These are phyloP conservation scores for Epizoanthus rinbou DNA, from an alignment of 92 coral and sea anemone species.

Conservation along the genomic window DNA sequence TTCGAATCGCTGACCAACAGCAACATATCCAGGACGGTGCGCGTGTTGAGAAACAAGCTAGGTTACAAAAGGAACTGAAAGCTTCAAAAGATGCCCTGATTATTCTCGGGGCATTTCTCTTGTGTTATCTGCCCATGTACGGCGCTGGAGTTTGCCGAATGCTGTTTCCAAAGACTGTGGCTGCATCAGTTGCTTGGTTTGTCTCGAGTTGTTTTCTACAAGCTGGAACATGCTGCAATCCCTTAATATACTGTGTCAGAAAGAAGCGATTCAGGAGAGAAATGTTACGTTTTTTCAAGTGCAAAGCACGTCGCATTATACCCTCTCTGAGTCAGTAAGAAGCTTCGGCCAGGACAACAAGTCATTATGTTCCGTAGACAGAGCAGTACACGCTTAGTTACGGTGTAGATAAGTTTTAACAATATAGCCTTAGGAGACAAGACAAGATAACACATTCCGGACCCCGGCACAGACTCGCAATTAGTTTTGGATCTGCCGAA, in stretches of 20 bases:
- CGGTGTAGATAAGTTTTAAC: no score
- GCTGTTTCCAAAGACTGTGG: not conserved
- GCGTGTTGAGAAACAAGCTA: not conserved
- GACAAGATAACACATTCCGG: no score
- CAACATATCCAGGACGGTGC: not conserved
- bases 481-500: no score
- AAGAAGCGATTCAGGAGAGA: slow-evolving; percentile 6
- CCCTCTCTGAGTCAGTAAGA: no score
- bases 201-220: not conserved
- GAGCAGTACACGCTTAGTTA: no score
- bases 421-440: no score
- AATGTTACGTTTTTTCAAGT: not conserved
- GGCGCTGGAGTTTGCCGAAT: not conserved
- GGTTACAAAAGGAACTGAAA: slow-evolving; percentile 1
- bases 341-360: no score
- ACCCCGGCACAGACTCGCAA: no score
- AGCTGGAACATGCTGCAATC: slow-evolving; percentile 14
- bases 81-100: slow-evolving; percentile 3
- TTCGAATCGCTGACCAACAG: not conserved
- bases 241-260: slow-evolving; percentile 1
- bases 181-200: not conserved
- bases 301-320: not conserved
- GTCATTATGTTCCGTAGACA: no score
- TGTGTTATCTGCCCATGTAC: slow-evolving; percentile 13
- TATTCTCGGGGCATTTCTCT: not conserved